phyloP scores from a whole-genome alignment of 2,113 vertebrate genomes.

The Nyctibius bracteatus region DNA sequence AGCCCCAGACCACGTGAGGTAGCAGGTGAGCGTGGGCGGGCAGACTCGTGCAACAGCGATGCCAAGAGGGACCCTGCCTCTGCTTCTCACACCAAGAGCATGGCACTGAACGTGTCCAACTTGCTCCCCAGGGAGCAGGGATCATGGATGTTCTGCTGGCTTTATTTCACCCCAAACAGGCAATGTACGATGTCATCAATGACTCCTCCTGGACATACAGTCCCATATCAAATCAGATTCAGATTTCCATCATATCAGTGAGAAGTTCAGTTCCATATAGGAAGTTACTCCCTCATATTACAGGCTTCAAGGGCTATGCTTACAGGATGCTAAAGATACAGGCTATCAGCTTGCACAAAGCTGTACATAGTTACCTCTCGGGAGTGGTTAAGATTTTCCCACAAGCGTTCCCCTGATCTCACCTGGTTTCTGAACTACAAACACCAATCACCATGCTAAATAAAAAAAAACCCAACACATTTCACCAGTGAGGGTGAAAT shows the following conservation, averaged over 20 bases:
- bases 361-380: background rate
- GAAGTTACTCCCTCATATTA: background rate
- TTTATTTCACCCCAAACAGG: background rate
- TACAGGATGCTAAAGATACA: background rate
- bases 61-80: background rate
- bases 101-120: rapidly evolving
- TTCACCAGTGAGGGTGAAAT: background rate
- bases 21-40: background rate
- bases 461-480: background rate
- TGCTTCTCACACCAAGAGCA: background rate
- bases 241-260: background rate
- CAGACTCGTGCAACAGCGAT: background rate
- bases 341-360: background rate
- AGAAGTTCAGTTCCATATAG: background rate
- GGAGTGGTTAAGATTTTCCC: background rate
- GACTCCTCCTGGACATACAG: background rate
- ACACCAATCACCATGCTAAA: background rate
- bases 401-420: background rate
- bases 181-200: background rate
- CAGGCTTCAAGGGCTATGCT: background rate
- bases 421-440: background rate
- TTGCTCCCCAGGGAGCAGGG: background rate
- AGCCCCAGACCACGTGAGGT: rapidly evolving
- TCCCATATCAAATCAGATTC: background rate
- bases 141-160: background rate